phyloP scores from a whole-genome alignment of 2,113 vertebrate species.

The Anoplopoma fimbria region DNA sequence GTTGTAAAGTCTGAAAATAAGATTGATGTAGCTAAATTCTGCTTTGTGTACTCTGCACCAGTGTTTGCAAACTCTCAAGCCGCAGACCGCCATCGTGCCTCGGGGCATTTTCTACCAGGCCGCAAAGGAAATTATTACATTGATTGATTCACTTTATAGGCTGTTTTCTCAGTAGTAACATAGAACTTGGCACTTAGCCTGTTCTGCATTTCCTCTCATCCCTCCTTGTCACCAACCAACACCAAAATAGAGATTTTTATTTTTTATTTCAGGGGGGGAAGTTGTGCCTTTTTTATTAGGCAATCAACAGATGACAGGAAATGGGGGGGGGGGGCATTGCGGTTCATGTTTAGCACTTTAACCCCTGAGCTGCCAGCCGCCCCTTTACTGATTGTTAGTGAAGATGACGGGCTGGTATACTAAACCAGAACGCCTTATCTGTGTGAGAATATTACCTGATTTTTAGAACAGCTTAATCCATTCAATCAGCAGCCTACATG shows the following conservation, averaged over 20 bases:
- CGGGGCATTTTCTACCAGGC: neutral
- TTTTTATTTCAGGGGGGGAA: neutral
- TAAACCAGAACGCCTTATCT: neutral
- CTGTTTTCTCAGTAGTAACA: neutral
- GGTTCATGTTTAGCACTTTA: neutral
- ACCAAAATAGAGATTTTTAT: neutral
- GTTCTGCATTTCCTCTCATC: constrained; percentile 5
- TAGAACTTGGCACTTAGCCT: constrained; percentile 4
- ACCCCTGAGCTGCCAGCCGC: neutral
- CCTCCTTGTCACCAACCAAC: neutral
- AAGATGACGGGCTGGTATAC: neutral
- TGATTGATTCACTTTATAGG: neutral
- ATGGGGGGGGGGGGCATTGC: neutral
- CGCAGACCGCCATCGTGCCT: neutral
- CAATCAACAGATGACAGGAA: neutral
- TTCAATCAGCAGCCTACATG: neutral
- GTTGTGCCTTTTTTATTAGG: neutral
- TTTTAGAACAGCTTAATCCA: neutral
- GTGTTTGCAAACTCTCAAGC: neutral
- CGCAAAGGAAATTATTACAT: neutral
- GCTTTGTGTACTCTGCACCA: neutral
- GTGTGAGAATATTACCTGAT: neutral
- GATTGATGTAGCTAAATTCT: neutral
- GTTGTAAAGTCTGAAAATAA: constrained; percentile 5
- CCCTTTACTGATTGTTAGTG: neutral